These are phyloP conservation scores for Zenarchopterus dispar DNA, from an alignment of 2,797 vertebrate species.

Conservation along the genomic window DNA sequence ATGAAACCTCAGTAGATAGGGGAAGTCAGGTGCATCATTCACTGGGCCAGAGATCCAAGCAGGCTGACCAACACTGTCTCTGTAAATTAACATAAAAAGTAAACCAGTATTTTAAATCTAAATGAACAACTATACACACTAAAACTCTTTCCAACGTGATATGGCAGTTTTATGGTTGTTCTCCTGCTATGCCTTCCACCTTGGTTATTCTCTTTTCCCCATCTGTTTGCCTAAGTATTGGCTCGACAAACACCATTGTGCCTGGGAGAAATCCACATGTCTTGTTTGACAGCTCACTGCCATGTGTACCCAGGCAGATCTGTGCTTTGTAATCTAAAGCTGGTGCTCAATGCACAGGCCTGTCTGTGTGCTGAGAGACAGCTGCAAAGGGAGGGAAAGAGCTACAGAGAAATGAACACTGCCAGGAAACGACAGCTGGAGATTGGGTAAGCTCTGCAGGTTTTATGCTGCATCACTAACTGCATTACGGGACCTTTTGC, in stretches of 20 bases:
- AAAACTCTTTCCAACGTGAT: conserved; percentile 8
- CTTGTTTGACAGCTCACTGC: conserved; percentile 72
- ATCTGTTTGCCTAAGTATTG: conserved; percentile 68
- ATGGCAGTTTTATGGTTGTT: conserved; percentile 2
- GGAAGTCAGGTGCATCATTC: too few relatives aligned
- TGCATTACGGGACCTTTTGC: conserved; percentile 36
- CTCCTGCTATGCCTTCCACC: conserved; percentile 47
- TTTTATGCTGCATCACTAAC: conserved; percentile 45
- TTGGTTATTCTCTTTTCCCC: conserved; percentile 48
- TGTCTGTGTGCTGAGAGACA: conserved; percentile 66
- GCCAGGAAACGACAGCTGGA: conserved; percentile 55
- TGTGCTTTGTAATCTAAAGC: conserved; percentile 73
- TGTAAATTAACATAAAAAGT: neutral
- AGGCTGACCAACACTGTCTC: neutral
- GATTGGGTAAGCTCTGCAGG: conserved; percentile 40
- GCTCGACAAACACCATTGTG: conserved; percentile 62
- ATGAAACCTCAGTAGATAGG: too few relatives aligned
- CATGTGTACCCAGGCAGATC: conserved; percentile 70
- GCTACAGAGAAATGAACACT: conserved; percentile 43
- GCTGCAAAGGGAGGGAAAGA: conserved; percentile 49
- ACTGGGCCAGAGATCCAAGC: neutral
- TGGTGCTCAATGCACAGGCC: conserved; percentile 67
- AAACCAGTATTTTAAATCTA: neutral
- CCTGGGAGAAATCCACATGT: conserved; percentile 61
- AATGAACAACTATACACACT: neutral